A percentile compares a stretch with the other conserved stretches of the same genome.
These are phyloP conservation scores for Acanthacorydalis orientalis DNA, from an alignment of 2,888 invertebrate species.

Conservation along the genomic window DNA sequence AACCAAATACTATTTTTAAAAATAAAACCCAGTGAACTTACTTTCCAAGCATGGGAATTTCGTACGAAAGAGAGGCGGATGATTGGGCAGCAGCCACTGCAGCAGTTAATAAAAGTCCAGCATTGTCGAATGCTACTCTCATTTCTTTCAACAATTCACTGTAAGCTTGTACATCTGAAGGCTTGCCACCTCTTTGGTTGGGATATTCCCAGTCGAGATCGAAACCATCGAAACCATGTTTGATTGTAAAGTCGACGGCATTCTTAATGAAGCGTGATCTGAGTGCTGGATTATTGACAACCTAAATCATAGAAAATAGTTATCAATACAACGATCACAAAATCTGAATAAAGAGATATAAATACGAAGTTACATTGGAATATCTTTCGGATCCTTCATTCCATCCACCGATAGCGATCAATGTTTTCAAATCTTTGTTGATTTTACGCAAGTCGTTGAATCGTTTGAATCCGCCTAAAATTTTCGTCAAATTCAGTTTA, in stretches of 20 bases:
- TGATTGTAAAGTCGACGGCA: conserved; percentile 32
- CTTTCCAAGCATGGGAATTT: conserved; percentile 36
- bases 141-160: conserved; percentile 35
- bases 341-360: no score
- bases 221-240: conserved; percentile 48
- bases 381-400: conserved; percentile 27
- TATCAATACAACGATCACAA: no score
- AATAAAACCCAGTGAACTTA: conserved; percentile 15
- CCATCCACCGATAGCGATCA: conserved; percentile 53
- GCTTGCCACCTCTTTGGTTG: conserved; percentile 32
- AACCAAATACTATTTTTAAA: not conserved
- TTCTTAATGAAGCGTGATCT: conserved; percentile 39
- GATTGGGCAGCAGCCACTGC: conserved; percentile 38
- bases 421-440: conserved; percentile 34
- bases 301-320: no score
- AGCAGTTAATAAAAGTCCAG: conserved; percentile 35
- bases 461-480: conserved; percentile 31
- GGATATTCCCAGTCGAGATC: conserved; percentile 64
- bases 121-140: conserved; percentile 30
- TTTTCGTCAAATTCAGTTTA: no score
- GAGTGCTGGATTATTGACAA: conserved; percentile 25
- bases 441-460: conserved; percentile 35
- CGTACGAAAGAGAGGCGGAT: conserved; percentile 36
- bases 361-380: conserved; percentile 4
- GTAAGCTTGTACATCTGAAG: conserved; percentile 32